These are phyloP conservation scores for Leptosomus discolor DNA, from an alignment of 2,113 vertebrate species.

Conservation along the genomic window DNA sequence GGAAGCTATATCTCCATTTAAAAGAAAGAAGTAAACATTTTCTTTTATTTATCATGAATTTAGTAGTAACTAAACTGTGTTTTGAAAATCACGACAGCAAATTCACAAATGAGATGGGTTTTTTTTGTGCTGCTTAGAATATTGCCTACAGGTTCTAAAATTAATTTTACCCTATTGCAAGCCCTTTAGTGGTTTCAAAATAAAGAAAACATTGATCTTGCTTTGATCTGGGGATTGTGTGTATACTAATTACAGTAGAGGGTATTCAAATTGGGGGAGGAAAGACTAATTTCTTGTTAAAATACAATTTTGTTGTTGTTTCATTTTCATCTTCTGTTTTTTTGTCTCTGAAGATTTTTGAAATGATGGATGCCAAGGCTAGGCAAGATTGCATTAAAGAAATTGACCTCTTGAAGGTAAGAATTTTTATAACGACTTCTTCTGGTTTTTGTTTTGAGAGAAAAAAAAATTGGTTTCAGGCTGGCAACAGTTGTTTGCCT, in stretches of 20 bases:
- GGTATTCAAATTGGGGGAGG: not conserved
- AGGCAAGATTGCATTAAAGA: constrained; percentile 93
- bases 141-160: not conserved
- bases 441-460: not conserved
- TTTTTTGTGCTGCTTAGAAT: not conserved
- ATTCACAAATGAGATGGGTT: not conserved
- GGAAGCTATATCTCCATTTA: not conserved
- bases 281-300: not conserved
- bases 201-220: not conserved
- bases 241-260: not conserved
- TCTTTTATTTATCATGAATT: not conserved
- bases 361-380: constrained; percentile 95
- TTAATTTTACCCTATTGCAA: not conserved
- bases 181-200: not conserved
- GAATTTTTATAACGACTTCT: not conserved
- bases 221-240: not conserved
- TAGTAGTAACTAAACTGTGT: not conserved
- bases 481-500: not conserved
- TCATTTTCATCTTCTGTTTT: not conserved
- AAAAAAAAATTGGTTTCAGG: not conserved
- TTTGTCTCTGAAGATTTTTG: constrained; percentile 83
- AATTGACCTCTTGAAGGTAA: constrained; percentile 93
- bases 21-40: not conserved
- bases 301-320: not conserved
- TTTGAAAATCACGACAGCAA: not conserved